Evolutionary conservation across 2,888 invertebrate species (phyloP), one percentile per base, ranked within the genome.

Genomic region (Criorhina ranunculi): DNA sequence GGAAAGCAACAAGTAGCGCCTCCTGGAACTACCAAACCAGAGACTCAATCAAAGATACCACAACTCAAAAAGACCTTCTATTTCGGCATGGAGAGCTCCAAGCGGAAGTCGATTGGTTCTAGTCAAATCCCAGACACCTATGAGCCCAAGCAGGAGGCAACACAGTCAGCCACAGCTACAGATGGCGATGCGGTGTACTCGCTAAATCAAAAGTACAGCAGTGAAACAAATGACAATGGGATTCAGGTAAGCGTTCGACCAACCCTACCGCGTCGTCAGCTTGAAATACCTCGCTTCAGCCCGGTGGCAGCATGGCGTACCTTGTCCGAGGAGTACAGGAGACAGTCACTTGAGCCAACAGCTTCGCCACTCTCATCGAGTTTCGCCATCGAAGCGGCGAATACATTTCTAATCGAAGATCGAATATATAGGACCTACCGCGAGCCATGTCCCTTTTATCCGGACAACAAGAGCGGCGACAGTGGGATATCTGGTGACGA

Each of bases 301-400:
- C 97, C 97, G 0, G 94, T 95, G 0, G 95, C 96, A 0, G 97
- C 97, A 0, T 97, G 97, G 97, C 93, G 95, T 83, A 94, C 95
- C 59, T 93, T 96, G 4, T 53, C 88, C 6, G 89, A 90, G 6
- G 88, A 89, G 37, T 90, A 91, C 5, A 66, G 40, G 15, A 72
- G 76, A 9, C 70, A 46, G 5, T 35, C 53, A 8, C 15, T 64
- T 8, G 57, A 49, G 5, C 9, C 19, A 5, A 17, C 40, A 17
- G 46, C 37, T 1, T 53, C 66, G 0, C 37, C 64, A 0, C n/a
- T 33, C 0, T 57, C 60, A 2, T 29, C 64, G 8, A 80, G 35
- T 7, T 8, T 24, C 1, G 31, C 33, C 17, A 11, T 66, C 3
- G 78, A 78, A 24, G 24, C 46, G 0, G 11, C 24, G 6, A 91